phyloP scores from a whole-genome alignment of 2,113 vertebrate genomes.

The Osmerus mordax region DNA sequence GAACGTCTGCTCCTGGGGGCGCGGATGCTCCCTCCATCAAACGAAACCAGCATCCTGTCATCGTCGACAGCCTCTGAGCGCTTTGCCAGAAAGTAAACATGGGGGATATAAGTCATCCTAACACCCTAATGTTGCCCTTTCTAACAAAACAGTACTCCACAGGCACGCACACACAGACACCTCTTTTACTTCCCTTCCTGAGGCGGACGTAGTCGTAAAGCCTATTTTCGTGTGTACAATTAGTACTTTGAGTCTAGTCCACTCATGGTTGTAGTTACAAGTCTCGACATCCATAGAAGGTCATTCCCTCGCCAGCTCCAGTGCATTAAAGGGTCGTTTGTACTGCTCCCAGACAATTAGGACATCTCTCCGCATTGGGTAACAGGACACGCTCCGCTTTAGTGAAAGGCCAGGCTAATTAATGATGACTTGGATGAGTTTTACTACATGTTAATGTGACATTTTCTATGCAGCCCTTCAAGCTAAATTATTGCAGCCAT shows the following conservation, averaged over 20 bases:
- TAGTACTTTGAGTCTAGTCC: too few relatives aligned
- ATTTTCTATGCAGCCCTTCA: conserved; percentile 61
- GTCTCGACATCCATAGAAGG: too few relatives aligned
- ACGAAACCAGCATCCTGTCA: conserved; percentile 22
- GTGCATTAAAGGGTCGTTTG: conserved; percentile 38
- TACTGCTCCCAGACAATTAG: conserved; percentile 46
- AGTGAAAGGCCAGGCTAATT: conserved; percentile 67
- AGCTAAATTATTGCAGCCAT: conserved; percentile 48
- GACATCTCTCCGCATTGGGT: conserved; percentile 38
- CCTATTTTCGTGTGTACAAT: too few relatives aligned
- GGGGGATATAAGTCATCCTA: conserved; percentile 5
- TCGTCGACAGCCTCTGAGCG: conserved; percentile 4
- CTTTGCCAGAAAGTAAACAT: conserved; percentile 19
- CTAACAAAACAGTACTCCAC: neutral
- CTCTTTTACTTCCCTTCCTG: neutral
- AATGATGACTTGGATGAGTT: conserved; percentile 56
- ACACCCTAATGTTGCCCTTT: neutral
- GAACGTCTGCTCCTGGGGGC: conserved; percentile 11
- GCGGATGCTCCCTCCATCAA: conserved; percentile 25
- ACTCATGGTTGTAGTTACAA: too few relatives aligned
- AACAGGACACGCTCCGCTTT: conserved; percentile 38
- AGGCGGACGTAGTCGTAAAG: too few relatives aligned
- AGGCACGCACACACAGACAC: too few relatives aligned
- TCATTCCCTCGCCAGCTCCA: conserved; percentile 14
- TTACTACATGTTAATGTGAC: conserved; percentile 73